Evolutionary conservation across 2,888 invertebrate genomes (phyloP).

Genomic region (Leucophenga maculata): DNA sequence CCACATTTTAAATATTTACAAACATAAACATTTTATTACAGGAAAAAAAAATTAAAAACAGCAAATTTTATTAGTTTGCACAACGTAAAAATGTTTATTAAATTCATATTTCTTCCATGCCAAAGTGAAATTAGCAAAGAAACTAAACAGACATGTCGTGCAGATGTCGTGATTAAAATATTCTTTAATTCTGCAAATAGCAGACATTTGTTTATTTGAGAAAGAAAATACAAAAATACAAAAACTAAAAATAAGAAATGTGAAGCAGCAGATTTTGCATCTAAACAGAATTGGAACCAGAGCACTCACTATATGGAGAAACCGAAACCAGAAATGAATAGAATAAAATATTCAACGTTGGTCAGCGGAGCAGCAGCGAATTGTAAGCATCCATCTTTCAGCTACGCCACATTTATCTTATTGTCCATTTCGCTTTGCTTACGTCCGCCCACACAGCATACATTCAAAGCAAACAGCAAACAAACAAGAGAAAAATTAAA

Average conservation of each 20-base stretch:
- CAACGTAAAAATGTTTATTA: background rate
- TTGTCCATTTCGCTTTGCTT: no score
- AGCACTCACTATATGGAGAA: background rate
- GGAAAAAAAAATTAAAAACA: background rate
- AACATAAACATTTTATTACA: no score
- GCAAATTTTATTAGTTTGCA: background rate
- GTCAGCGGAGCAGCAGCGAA: background rate
- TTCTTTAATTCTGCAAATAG: constrained; percentile 15
- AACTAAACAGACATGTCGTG: no score
- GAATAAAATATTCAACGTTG: background rate
- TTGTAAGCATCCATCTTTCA: constrained; percentile 8
- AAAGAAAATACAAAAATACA: constrained; percentile 1
- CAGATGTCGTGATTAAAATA: no score
- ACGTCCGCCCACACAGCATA: background rate
- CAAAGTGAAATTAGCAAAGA: no score
- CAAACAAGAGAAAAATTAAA: no score
- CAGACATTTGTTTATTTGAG: constrained; percentile 29
- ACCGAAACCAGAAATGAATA: background rate
- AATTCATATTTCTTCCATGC: background rate
- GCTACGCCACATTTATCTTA: constrained; percentile 8
- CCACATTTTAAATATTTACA: no score
- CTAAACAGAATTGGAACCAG: constrained; percentile 43
- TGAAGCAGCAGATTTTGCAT: background rate
- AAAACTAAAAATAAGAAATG: no score
- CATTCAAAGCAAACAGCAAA: background rate